These are phyloP conservation scores for Zonitis immaculata DNA, from an alignment of 2,888 invertebrate species.

Conservation along the genomic window DNA sequence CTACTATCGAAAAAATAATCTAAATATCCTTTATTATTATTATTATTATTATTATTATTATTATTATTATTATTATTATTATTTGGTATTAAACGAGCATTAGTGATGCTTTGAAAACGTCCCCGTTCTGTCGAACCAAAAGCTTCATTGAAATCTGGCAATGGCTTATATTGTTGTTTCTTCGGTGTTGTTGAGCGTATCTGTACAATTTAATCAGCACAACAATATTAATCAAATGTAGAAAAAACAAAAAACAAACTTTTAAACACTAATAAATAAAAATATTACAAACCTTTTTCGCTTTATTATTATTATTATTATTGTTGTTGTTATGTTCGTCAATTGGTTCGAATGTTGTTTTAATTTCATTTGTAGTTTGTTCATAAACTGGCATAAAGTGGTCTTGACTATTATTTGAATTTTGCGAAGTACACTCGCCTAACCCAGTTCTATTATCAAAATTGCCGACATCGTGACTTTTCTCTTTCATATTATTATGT, in stretches of 20 bases:
- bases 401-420: conserved; percentile 2
- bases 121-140: conserved; percentile 84
- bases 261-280: too few relatives aligned
- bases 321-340: conserved; percentile 27
- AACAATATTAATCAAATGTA: too few relatives aligned
- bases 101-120: conserved; percentile 57
- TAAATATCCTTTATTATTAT: conserved; percentile 40
- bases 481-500: neutral
- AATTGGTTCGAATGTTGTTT: conserved; percentile 20
- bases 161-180: conserved; percentile 49
- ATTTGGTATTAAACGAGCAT: conserved; percentile 38
- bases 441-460: neutral
- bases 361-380: conserved; percentile 13
- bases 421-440: conserved; percentile 1
- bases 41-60: too few relatives aligned
- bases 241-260: too few relatives aligned
- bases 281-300: conserved; percentile 40
- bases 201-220: neutral
- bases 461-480: neutral
- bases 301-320: too few relatives aligned
- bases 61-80: too few relatives aligned
- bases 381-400: conserved; percentile 27
- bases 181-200: conserved; percentile 7
- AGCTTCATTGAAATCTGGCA: conserved; percentile 80
- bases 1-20: conserved; percentile 38